Base-by-base conservation (phyloP, 2,888 invertebrate species). In the Cheilosia urbana region DNA sequence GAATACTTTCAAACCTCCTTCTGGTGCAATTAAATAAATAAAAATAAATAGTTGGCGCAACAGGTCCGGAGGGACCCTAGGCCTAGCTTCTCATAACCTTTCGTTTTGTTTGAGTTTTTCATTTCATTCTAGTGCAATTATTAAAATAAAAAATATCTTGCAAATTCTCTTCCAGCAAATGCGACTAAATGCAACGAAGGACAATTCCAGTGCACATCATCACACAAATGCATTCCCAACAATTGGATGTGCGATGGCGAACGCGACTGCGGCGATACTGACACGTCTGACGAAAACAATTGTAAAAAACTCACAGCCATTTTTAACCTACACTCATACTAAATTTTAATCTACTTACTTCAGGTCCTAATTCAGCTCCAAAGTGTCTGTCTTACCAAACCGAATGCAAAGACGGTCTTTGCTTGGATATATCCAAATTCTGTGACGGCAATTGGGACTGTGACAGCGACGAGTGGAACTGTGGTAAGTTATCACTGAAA, bases 161-260 rank as follows among this genome's bases (percentile, higher is more conserved):
- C 17, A 37, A 49, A 27, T 27, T 27, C 9, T 47, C 17, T 47
- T 93, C 90, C 90, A 93, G 93, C 91, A 63, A 93, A 93, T 89
- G 93, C 91, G 89, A 89, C 93, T 66, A 92, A 93, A 87, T 96
- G 96, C 92, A 94, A 93, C 88, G 93, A 93, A 87, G 95, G 94
- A 19, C 95, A 96, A 93, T 97, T 97, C 93, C 94, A 95, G 85
- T 98, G 98, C 92, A 93, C 92, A 81, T 92, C 93, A 87, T 95
- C 95, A 88, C 94, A 94, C 76, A 95, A 95, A 91, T 97, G 97
- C 93, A 94, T 97, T 90, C 95, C 96, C 87, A 93, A 93, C 79
- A 94, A 95, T 89, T 96, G 96, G 96, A 93, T 95, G 87, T 97
- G 96, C 93, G 96, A 97, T 92, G 95, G 95, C 65, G 95, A 96